These are phyloP conservation scores for Dinomys branickii DNA, from an alignment of 2,113 vertebrate genomes.

Conservation along the genomic window DNA sequence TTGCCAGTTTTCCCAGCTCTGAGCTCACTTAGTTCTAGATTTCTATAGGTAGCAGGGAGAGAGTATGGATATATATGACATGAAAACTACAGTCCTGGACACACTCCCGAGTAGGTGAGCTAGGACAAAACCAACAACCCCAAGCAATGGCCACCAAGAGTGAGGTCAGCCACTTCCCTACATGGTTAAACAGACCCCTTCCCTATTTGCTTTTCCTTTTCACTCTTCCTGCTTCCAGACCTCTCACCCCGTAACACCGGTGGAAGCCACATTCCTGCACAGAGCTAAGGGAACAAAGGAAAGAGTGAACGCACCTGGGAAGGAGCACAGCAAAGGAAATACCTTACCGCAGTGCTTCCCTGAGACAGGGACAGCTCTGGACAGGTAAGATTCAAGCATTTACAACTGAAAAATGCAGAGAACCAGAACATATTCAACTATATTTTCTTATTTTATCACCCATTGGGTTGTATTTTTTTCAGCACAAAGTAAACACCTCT, in stretches of 20 bases:
- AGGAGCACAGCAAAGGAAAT: not conserved
- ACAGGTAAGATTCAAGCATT: not conserved
- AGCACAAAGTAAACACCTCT: not conserved
- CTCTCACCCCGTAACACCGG: not conserved
- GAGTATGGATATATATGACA: not conserved
- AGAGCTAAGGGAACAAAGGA: not conserved
- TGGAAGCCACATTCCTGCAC: not conserved
- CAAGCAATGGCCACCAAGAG: not conserved
- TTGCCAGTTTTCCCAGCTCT: not conserved
- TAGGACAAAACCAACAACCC: not conserved
- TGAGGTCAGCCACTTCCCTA: not conserved
- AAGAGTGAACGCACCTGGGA: no score
- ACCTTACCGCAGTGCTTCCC: not conserved
- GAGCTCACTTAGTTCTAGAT: slow-evolving; percentile 26
- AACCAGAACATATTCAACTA: not conserved
- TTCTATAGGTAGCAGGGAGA: slow-evolving; percentile 25
- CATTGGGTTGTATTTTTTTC: not conserved
- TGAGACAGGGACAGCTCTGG: not conserved
- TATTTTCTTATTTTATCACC: not conserved
- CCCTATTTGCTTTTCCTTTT: not conserved
- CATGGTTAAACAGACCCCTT: not conserved
- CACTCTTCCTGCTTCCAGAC: not conserved
- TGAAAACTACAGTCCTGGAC: not conserved
- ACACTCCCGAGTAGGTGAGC: not conserved
- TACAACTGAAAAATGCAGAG: not conserved